Percentiles rank a stretch among this genome's conserved stretches.
Conservation (phyloP, 2,113 vertebrate species). For the Cepphus grylle region DNA sequence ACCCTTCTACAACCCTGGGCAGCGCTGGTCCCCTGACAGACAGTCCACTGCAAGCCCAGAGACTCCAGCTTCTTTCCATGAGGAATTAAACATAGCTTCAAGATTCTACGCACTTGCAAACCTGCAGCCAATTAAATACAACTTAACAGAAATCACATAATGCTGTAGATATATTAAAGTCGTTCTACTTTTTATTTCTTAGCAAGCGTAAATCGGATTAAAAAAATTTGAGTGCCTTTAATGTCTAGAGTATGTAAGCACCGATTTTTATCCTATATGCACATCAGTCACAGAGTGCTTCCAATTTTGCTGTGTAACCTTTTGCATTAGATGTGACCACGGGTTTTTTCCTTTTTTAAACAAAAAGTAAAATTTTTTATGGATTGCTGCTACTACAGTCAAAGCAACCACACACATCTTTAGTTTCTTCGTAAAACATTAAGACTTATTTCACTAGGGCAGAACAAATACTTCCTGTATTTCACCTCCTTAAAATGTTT, state of each 20-base stretch:
- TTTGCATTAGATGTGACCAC: background rate
- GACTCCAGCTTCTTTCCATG: background rate
- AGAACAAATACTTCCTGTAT: background rate
- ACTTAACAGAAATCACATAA: background rate
- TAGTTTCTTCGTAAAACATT: background rate
- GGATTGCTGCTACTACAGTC: background rate
- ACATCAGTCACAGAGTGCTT: background rate
- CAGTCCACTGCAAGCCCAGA: background rate
- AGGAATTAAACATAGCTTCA: background rate
- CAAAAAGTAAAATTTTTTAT: background rate
- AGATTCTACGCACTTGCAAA: background rate
- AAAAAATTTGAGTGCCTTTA: background rate
- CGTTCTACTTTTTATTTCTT: background rate
- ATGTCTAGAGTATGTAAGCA: background rate
- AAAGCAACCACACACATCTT: background rate
- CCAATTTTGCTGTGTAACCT: background rate
- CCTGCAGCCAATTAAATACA: background rate
- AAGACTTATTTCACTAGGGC: background rate
- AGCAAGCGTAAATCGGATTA: background rate
- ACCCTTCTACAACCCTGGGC: background rate
- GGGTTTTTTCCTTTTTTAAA: background rate
- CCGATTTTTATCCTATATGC: background rate
- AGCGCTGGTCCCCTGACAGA: background rate
- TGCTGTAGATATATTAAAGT: background rate
- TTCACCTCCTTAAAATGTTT: background rate